Percentiles rank a stretch among this genome's conserved stretches.
Evolutionary conservation across 2,888 invertebrate species (phyloP).

Genomic region (Agrilus cyanescens): DNA sequence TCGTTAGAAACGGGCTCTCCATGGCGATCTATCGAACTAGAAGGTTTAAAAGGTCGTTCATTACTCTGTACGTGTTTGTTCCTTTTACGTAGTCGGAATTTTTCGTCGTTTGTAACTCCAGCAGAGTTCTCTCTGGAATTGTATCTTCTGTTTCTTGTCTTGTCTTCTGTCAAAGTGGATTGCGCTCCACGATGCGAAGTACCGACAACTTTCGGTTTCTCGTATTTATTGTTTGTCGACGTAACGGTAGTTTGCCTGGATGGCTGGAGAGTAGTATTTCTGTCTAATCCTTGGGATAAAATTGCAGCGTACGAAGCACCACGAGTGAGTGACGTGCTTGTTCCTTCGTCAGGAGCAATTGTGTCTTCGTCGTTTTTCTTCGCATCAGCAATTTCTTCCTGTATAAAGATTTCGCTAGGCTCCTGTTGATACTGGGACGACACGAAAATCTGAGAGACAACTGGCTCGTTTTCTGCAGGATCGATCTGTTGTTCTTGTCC

Average conservation of each 20-base stretch:
- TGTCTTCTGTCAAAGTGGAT: not conserved
- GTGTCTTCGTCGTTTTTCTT: no score
- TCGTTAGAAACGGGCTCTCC: no score
- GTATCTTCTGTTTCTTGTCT: not conserved
- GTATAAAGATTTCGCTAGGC: conserved; percentile 2
- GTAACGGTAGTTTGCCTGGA: conserved; percentile 35
- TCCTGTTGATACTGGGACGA: conserved; percentile 15
- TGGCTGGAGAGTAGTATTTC: conserved; percentile 41
- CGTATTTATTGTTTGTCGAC: conserved; percentile 14
- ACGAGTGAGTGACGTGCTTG: no score
- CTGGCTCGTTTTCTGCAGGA: no score
- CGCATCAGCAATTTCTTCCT: conserved; percentile 12
- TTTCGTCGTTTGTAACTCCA: not conserved
- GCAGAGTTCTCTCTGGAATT: not conserved
- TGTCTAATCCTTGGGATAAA: conserved; percentile 49
- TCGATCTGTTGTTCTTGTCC: no score
- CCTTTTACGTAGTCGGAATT: not conserved
- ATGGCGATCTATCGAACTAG: no score
- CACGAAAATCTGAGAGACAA: conserved; percentile 11
- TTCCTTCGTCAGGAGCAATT: no score
- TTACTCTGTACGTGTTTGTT: conserved; percentile 6
- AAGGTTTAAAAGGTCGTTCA: not conserved
- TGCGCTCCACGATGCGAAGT: not conserved
- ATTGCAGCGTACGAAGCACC: conserved; percentile 54
- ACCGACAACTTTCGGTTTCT: conserved; percentile 4